Base-by-base conservation (phyloP, 1,140 invertebrate species). In the Wiebesia pumilae region DNA sequence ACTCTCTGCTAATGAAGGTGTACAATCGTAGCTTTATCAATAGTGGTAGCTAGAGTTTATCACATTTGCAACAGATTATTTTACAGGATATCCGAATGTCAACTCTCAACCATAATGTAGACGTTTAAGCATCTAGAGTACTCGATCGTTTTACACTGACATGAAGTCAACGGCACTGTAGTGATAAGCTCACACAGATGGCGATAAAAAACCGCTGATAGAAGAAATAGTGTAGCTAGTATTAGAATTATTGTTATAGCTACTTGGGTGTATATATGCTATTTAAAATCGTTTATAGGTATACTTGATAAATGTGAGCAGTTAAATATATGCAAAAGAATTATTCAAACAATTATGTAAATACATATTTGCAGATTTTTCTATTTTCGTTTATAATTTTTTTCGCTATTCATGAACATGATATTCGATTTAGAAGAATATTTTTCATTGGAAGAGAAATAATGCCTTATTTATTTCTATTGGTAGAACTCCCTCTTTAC, bases 51-150 rank as follows among this genome's bases (percentile, higher is more conserved):
- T 27, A 54, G n/a, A 24, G 83, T 58, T 85, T 85, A 85, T 85
- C 83, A 58, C 14, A 30, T 62, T 85, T 43, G 65, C 69, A 85
- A 85, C 83, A 85, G 83, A 85, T 80, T 75, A 85, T 79, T 78
- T 73, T 43, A 73, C 83, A 69, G 77, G 54, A 14, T 38, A 62
- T 9, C 75, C 19, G 4, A 16, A 33, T 30, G 33, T 21, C 47
- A 1, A 30, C 67, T 38, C 67, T 38, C 40, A 16, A 24, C 24
- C 1, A 47, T 38, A 7, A 40, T 38, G 58, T 47, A n/a, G 7
- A 35, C 30, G 65, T 81, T 81, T 47, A 40, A 24, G 65, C 19
- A 58, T 83, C 75, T 62, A 10, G 69, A 40, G 43, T 51, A 38
- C 21, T 83, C 43, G 33, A 38, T 3, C 38, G 65, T 35, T 71